A percentile compares a stretch with the other conserved stretches of the same genome.
phyloP scores from a whole-genome alignment of 1,140 invertebrate species.

The Wiebesia pumilae region DNA sequence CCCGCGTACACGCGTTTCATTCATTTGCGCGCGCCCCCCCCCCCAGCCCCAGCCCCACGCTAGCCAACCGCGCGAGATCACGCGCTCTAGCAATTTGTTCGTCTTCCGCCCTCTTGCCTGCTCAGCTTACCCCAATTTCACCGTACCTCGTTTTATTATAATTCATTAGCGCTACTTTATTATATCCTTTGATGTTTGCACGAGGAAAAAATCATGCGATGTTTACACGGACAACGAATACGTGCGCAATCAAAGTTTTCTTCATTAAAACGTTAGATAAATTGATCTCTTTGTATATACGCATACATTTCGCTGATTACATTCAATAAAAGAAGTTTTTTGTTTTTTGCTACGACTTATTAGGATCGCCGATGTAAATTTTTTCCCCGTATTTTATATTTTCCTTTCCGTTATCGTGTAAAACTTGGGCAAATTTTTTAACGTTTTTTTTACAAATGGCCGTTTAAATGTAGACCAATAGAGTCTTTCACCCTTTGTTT shows the following conservation, averaged over 20 bases:
- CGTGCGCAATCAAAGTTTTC: not conserved
- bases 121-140: not conserved
- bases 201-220: not conserved
- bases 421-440: too few species aligned
- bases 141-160: not conserved
- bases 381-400: too few species aligned
- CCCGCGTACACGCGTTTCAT: constrained; percentile 67
- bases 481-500: too few species aligned
- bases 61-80: too few species aligned
- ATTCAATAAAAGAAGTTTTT: not conserved
- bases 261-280: not conserved
- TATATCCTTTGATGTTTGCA: not conserved
- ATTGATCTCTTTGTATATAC: not conserved
- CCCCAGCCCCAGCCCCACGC: not conserved
- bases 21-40: constrained; percentile 60
- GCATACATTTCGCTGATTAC: not conserved
- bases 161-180: not conserved
- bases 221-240: not conserved
- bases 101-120: not conserved
- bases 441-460: too few species aligned
- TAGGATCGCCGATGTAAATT: too few species aligned
- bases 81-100: not conserved
- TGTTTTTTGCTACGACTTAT: too few species aligned
- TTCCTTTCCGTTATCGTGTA: not conserved
- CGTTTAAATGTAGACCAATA: too few species aligned